Evolutionary conservation across 2,888 invertebrate genomes (phyloP), one percentile per base, ranked within the genome.

Genomic region (Scaptomyza reducta): DNA sequence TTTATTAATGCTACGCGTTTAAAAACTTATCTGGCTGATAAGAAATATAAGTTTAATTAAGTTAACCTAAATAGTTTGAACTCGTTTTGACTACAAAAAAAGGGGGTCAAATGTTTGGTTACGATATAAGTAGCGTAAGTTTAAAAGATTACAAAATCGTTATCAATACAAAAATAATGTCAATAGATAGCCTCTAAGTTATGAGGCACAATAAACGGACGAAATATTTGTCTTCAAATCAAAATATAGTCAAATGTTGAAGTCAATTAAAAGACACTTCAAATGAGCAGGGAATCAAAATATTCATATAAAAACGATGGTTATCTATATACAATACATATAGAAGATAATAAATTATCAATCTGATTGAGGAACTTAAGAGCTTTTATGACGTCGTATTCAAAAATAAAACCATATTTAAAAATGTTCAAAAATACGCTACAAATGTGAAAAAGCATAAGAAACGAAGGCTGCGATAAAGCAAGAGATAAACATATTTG

Each of bases 401-500:
- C 3, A 14, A 14, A 7, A 38, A 38, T 10, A 40, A 40, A 40
- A 40, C 14, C 9, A 0, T 16, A 55, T 50, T 41, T n/a, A 54
- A 9, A 45, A 58, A 13, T 13, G 11, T 27, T n/a, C 40, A 40
- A 29, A 14, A 51, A 44, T 46, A 16, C 35, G 22, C 27, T 66
- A 51, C 38, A 42, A 40, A 25, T 54, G 31, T 58, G 46, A 42
- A 41, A 59, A 59, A 56, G 41, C 22, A 73, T 40, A 45, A 51
- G 16, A 72, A 49, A 53, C 29, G 55, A 14, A 62, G 18, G 55
- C 18, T n/a, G 5, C 16, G 40, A 57, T 31, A 49, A 58, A 62
- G 46, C 56, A 42, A 66, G 3, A 22, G 60, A 74, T 71, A 75
- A 74, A 64, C 49, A 50, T 25, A 50, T 64, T 75, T 74, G 63